These are phyloP conservation scores for Trypoxylus dichotomus DNA, from an alignment of 1,140 invertebrate species.

Conservation along the genomic window DNA sequence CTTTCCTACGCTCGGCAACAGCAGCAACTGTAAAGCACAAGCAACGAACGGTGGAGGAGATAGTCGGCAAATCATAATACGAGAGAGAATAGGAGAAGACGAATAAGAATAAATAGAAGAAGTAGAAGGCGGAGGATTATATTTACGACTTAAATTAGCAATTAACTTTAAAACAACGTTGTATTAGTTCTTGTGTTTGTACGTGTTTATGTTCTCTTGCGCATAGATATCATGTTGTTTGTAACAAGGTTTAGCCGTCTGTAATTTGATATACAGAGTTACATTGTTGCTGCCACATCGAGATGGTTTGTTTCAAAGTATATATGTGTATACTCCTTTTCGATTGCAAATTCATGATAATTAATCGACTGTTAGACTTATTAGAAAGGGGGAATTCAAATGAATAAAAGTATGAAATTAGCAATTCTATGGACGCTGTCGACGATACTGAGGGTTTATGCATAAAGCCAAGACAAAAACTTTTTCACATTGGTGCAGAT, in stretches of 20 bases:
- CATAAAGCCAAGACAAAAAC: too few relatives aligned
- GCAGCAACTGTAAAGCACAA: not conserved
- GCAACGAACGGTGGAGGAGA: not conserved
- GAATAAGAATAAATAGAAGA: conserved; percentile 11
- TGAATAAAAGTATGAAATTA: not conserved
- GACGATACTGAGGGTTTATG: too few relatives aligned
- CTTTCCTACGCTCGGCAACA: not conserved
- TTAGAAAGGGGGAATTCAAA: not conserved
- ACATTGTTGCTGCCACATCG: not conserved
- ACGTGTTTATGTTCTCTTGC: conserved; percentile 1
- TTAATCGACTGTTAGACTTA: not conserved
- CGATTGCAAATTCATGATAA: not conserved
- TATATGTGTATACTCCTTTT: not conserved
- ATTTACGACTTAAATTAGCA: conserved; percentile 24
- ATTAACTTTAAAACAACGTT: conserved; percentile 20
- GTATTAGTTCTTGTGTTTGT: not conserved
- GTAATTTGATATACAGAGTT: not conserved
- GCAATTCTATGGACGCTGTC: not conserved
- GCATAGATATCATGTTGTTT: not conserved
- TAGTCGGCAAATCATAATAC: not conserved
- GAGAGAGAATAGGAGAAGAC: not conserved
- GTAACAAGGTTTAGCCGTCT: not conserved
- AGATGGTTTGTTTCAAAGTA: not conserved
- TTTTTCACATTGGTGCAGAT: too few relatives aligned
- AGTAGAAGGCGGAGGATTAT: conserved; percentile 11